A percentile compares a stretch with the other conserved stretches of the same genome.
phyloP scores from a whole-genome alignment of 2,113 vertebrate genomes.

The Tragelaphus strepsiceros region DNA sequence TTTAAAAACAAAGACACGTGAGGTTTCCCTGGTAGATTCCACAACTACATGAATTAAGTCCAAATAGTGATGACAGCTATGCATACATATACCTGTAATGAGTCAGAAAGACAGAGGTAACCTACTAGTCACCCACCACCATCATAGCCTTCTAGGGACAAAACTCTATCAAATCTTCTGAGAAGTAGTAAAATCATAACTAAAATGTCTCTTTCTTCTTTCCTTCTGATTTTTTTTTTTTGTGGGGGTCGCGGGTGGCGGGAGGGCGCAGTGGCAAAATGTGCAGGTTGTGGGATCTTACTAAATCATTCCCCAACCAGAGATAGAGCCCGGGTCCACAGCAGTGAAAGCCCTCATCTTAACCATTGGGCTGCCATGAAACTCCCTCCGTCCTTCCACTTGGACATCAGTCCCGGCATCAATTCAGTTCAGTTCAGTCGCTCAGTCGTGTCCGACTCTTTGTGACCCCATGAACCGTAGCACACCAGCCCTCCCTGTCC shows the following conservation, averaged over 20 bases:
- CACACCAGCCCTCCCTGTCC: no score
- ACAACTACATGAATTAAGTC: neutral
- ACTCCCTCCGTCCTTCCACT: neutral
- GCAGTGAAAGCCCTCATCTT: neutral
- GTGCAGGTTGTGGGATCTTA: neutral
- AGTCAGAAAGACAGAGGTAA: neutral
- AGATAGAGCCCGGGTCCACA: neutral
- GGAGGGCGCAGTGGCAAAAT: accelerated
- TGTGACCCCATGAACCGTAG: no score
- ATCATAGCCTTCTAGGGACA: neutral
- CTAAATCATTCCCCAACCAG: neutral
- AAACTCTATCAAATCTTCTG: neutral
- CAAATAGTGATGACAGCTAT: neutral
- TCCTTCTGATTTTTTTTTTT: neutral
- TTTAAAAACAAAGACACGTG: neutral
- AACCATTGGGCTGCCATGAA: neutral
- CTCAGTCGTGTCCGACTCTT: no score
- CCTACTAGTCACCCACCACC: neutral
- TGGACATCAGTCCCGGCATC: neutral
- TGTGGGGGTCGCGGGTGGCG: no score
- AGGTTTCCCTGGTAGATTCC: neutral
- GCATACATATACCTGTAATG: neutral
- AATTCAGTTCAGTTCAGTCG: no score
- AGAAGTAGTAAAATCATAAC: neutral
- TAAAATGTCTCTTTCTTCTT: neutral